Conservation (phyloP, 1,140 invertebrate species). For the Meloidogyne chitwoodi region DNA sequence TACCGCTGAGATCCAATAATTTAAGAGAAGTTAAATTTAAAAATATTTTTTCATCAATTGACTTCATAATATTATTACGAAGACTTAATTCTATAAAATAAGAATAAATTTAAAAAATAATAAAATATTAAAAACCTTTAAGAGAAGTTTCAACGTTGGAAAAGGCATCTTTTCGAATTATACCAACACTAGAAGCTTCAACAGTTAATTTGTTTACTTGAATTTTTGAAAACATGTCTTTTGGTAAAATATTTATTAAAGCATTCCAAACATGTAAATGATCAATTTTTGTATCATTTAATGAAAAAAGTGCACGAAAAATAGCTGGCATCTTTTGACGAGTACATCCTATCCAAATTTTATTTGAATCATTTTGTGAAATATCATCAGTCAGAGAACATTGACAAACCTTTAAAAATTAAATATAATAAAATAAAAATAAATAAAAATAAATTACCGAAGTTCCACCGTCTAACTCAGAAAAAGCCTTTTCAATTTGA, state of each 20-base stretch:
- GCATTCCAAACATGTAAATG: slow-evolving; percentile 47
- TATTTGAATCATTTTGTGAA: neutral
- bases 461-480: neutral
- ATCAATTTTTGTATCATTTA: slow-evolving; percentile 43
- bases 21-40: slow-evolving; percentile 21
- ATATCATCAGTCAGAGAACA: neutral
- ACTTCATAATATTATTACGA: slow-evolving; percentile 44
- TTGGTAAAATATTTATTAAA: slow-evolving; percentile 43
- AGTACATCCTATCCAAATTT: slow-evolving; percentile 46
- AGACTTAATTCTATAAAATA: slow-evolving; percentile 21
- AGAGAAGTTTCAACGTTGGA: slow-evolving; percentile 24
- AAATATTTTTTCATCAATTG: slow-evolving; percentile 38
- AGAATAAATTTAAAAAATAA: slow-evolving; percentile 1
- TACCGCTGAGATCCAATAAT: slow-evolving; percentile 28
- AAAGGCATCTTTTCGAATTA: slow-evolving; percentile 42
- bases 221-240: slow-evolving; percentile 40
- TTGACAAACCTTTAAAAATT: neutral
- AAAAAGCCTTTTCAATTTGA: neutral
- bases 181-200: slow-evolving; percentile 38
- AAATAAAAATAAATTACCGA: neutral
- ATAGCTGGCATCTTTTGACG: slow-evolving; percentile 46
- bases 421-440: neutral
- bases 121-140: slow-evolving; percentile 13
- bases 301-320: slow-evolving; percentile 37
- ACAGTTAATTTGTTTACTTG: slow-evolving; percentile 27